Percentiles rank a stretch among this genome's conserved stretches.
These are phyloP conservation scores for Columba guinea DNA, from an alignment of 2,797 vertebrate species.

Conservation along the genomic window DNA sequence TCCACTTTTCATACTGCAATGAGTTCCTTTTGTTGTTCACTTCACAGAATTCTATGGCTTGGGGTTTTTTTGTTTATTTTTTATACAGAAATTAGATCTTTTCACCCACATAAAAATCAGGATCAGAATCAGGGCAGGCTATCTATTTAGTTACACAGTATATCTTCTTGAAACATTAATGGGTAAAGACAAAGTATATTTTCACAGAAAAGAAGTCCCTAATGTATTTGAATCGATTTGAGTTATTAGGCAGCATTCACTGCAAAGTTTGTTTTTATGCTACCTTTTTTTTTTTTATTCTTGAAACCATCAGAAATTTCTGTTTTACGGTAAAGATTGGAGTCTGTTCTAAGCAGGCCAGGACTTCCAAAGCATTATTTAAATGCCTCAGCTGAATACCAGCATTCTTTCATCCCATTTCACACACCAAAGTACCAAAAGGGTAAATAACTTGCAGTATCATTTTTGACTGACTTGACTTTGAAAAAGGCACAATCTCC, in stretches of 20 bases:
- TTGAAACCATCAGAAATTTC: constrained; percentile 62
- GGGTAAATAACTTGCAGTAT: constrained; percentile 81
- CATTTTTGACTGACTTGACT: constrained; percentile 81
- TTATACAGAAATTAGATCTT: not conserved
- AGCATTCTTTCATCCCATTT: constrained; percentile 73
- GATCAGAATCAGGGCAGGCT: not conserved
- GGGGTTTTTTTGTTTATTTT: not conserved
- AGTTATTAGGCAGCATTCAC: constrained; percentile 31
- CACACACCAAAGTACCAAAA: constrained; percentile 75
- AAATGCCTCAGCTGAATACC: constrained; percentile 75
- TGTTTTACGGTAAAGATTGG: constrained; percentile 52
- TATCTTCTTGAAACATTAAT: not conserved
- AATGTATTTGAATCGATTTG: constrained; percentile 18
- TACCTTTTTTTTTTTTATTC: constrained; percentile 8
- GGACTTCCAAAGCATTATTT: constrained; percentile 73
- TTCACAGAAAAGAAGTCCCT: not conserved
- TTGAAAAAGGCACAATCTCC: constrained; percentile 73
- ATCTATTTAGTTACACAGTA: not conserved
- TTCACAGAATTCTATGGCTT: constrained; percentile 7
- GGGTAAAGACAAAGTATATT: constrained; percentile 47
- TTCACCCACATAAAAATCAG: not conserved
- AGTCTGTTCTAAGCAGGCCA: constrained; percentile 52
- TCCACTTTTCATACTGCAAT: not conserved
- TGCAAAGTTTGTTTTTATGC: constrained; percentile 55
- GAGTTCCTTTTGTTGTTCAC: constrained; percentile 23